Conservation (phyloP, 2,888 invertebrate genomes). For the Bimastos eiseni region DNA sequence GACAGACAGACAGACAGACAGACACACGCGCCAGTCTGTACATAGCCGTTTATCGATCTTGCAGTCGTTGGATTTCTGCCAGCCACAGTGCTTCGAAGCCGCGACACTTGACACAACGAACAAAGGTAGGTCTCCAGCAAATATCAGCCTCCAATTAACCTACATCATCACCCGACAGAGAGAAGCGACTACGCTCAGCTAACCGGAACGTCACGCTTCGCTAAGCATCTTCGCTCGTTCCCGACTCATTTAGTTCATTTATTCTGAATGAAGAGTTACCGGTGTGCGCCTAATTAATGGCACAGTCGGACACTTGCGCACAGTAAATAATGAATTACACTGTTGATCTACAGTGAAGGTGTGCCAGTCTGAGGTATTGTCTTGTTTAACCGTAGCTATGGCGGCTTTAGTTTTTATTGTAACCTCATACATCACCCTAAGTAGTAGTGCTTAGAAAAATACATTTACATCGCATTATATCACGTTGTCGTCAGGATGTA, state of each 20-base stretch:
- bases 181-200: background rate
- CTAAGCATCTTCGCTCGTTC: background rate
- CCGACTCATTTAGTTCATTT: background rate
- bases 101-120: constrained; percentile 2
- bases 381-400: background rate
- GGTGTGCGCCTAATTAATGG: background rate
- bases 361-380: background rate
- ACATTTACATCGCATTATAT: constrained; percentile 3
- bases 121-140: background rate
- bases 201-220: background rate
- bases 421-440: background rate
- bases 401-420: background rate
- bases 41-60: background rate
- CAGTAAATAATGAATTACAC: background rate
- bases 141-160: constrained; percentile 1
- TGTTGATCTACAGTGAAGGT: background rate
- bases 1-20: background rate
- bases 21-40: background rate
- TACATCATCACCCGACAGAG: background rate
- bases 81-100: background rate
- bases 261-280: background rate
- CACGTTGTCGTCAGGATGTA: too few relatives aligned
- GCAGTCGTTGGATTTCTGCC: background rate
- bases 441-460: background rate
- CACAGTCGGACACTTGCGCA: background rate